A percentile compares a stretch with the other conserved stretches of the same genome.
phyloP scores from a whole-genome alignment of 2,113 vertebrate species.

The Oriolus oriolus region DNA sequence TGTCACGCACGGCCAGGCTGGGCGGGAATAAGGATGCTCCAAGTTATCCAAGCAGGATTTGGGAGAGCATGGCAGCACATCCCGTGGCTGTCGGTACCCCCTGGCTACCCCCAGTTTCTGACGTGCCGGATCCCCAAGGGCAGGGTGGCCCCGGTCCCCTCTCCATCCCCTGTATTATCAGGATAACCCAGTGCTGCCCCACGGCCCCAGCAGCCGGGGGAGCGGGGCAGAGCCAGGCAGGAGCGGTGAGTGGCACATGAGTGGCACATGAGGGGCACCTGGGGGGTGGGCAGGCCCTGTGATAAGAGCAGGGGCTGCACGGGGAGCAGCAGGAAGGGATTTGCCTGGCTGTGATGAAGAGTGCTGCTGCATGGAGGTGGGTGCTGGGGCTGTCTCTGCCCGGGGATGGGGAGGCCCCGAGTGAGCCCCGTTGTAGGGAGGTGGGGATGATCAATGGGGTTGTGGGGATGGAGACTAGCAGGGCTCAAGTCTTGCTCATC shows the following conservation, averaged over 20 bases:
- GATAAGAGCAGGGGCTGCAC: rapidly evolving
- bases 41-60: not conserved
- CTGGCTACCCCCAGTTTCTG: rapidly evolving
- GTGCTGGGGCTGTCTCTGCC: not conserved
- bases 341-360: rapidly evolving
- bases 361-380: rapidly evolving
- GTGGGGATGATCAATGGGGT: no score
- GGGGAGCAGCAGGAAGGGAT: not conserved
- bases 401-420: not conserved
- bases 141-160: not conserved
- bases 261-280: not conserved
- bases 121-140: rapidly evolving
- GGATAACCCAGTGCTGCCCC: not conserved
- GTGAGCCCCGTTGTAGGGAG: not conserved
- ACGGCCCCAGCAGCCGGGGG: not conserved
- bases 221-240: not conserved
- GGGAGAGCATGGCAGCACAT: rapidly evolving
- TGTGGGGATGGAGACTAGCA: not conserved
- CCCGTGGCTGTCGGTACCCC: rapidly evolving
- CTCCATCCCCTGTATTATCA: not conserved
- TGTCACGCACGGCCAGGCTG: not conserved
- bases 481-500: not conserved
- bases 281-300: not conserved
- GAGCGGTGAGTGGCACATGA: not conserved
- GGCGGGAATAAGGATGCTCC: not conserved